Evolutionary conservation across 1,140 invertebrate species (phyloP).

Genomic region (Saccostrea cuccullata): DNA sequence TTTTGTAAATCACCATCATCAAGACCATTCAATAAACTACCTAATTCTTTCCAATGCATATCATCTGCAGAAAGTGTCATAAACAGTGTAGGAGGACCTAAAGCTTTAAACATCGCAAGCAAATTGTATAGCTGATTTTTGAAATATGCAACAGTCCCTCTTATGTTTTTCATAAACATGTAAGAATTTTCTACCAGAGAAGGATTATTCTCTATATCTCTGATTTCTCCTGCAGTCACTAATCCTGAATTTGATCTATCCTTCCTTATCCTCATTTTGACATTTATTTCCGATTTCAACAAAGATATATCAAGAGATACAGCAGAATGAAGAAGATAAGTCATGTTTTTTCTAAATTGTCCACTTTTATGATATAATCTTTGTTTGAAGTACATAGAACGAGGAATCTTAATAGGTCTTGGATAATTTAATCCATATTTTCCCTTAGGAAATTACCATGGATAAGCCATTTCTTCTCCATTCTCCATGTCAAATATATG

Average conservation of each 20-base stretch:
- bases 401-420: neutral
- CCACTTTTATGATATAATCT: neutral
- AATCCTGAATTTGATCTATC: neutral
- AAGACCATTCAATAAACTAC: slow-evolving; percentile 46
- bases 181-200: neutral
- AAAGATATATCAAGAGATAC: neutral
- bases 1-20: neutral
- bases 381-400: slow-evolving; percentile 42
- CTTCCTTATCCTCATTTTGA: neutral
- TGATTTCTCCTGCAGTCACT: neutral
- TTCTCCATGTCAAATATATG: no score
- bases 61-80: neutral
- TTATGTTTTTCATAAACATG: slow-evolving; percentile 14
- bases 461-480: no score
- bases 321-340: neutral
- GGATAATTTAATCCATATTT: neutral
- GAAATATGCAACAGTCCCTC: neutral
- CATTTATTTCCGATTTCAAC: neutral
- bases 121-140: slow-evolving; percentile 4
- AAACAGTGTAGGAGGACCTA: slow-evolving; percentile 2
- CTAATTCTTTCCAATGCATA: slow-evolving; percentile 39
- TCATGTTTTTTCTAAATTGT: neutral
- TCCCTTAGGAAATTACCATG: no score
- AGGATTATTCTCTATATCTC: neutral
- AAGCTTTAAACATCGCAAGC: neutral